These are phyloP conservation scores for Pomacea maculata DNA, from an alignment of 1,140 invertebrate genomes.

Conservation along the genomic window DNA sequence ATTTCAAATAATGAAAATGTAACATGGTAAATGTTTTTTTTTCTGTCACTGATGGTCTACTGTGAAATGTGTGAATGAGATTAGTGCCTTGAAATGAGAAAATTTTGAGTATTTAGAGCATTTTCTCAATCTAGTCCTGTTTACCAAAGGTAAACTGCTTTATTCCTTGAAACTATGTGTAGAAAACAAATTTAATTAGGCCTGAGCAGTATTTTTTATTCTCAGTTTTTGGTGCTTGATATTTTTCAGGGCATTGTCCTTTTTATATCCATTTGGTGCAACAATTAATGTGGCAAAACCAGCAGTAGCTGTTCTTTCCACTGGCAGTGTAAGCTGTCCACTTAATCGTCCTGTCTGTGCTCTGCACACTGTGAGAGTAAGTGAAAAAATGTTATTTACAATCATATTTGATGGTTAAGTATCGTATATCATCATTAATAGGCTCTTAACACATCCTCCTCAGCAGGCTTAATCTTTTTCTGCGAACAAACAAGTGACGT, in stretches of 20 bases:
- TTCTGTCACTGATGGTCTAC: not conserved
- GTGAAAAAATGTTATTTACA: not conserved
- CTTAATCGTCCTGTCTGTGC: slow-evolving; percentile 91
- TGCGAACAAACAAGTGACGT: too few relatives aligned
- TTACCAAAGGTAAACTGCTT: too few relatives aligned
- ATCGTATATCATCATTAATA: too few relatives aligned
- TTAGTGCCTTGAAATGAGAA: not conserved
- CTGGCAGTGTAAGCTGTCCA: slow-evolving; percentile 92
- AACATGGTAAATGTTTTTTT: not conserved
- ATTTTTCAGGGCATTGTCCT: slow-evolving; percentile 76
- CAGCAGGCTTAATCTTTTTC: too few relatives aligned
- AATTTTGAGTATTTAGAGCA: not conserved
- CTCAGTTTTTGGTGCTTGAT: not conserved
- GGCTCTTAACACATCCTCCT: too few relatives aligned
- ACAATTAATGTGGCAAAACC: slow-evolving; percentile 93
- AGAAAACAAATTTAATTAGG: too few relatives aligned
- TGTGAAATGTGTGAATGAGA: not conserved
- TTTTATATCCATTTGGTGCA: slow-evolving; percentile 95
- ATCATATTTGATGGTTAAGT: not conserved
- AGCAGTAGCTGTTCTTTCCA: slow-evolving; percentile 87
- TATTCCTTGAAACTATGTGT: too few relatives aligned
- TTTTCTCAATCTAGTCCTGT: not conserved
- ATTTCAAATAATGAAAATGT: too few relatives aligned
- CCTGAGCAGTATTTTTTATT: too few relatives aligned
- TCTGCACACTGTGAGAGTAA: slow-evolving; percentile 71